A percentile compares a stretch with the other conserved stretches of the same genome.
phyloP scores from a whole-genome alignment of 2,888 invertebrate genomes.

The Pseudococcus viburni region DNA sequence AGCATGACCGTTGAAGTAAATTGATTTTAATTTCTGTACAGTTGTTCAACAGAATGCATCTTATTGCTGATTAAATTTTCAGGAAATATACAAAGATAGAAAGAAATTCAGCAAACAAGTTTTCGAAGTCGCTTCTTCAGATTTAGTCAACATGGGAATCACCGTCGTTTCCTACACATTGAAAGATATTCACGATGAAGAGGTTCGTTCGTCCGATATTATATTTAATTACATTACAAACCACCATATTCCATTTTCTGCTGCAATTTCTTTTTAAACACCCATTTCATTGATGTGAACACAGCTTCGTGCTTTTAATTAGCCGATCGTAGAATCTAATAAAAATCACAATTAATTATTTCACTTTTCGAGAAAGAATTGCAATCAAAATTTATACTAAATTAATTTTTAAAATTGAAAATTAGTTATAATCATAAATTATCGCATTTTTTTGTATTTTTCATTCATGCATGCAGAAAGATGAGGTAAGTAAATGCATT shows the following conservation, averaged over 20 bases:
- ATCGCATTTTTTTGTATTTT: neutral
- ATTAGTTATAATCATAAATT: neutral
- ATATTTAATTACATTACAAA: no score
- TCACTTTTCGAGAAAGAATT: neutral
- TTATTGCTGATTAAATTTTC: slow-evolving; percentile 63
- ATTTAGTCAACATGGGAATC: slow-evolving; percentile 96
- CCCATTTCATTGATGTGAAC: neutral
- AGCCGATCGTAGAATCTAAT: slow-evolving; percentile 6
- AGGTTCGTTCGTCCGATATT: slow-evolving; percentile 76
- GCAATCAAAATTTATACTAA: neutral
- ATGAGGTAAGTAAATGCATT: slow-evolving; percentile 56
- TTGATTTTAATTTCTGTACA: slow-evolving; percentile 6
- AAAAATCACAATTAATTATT: slow-evolving; percentile 46
- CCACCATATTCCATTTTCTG: no score
- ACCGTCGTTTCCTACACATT: slow-evolving; percentile 95
- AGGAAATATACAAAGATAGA: slow-evolving; percentile 94
- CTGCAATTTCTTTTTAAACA: neutral
- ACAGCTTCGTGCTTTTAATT: neutral
- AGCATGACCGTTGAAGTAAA: slow-evolving; percentile 92
- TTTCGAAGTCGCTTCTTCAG: slow-evolving; percentile 94
- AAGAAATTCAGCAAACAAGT: slow-evolving; percentile 96
- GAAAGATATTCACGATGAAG: slow-evolving; percentile 94
- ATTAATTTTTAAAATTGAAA: no score
- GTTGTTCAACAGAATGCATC: neutral
- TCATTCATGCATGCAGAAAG: slow-evolving; percentile 54